phyloP scores from a whole-genome alignment of 2,797 vertebrate species.

The Dryobates pubescens region DNA sequence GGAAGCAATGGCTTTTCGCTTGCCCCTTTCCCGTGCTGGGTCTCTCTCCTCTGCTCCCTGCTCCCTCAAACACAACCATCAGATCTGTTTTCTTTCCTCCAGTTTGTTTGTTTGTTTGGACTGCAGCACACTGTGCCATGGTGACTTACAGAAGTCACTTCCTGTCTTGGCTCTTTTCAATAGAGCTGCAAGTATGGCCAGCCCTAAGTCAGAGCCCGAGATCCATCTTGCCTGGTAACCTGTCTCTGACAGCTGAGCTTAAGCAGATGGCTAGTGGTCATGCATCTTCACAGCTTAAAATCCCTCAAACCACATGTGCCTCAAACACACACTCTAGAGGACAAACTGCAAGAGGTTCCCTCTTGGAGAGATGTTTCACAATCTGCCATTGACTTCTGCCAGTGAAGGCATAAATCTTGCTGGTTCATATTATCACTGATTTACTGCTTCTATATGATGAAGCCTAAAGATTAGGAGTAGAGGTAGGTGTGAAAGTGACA shows the following conservation, averaged over 20 bases:
- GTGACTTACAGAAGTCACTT: background rate
- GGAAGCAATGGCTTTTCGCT: constrained; percentile 76
- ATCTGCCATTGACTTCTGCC: background rate
- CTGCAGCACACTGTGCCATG: background rate
- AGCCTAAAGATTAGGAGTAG: background rate
- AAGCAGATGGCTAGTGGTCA: background rate
- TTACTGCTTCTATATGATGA: background rate
- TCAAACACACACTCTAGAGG: background rate
- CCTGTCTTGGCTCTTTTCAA: background rate
- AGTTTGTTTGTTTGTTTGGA: background rate
- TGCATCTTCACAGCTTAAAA: background rate
- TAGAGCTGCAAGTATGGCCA: background rate
- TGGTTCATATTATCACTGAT: background rate
- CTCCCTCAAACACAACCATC: background rate
- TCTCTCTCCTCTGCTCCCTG: background rate
- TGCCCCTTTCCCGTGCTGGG: background rate
- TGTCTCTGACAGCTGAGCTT: constrained; percentile 3
- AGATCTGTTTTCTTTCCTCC: background rate
- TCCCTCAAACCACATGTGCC: background rate
- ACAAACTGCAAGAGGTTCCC: background rate
- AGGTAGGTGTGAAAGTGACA: background rate
- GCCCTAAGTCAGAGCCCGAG: background rate
- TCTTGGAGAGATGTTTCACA: background rate
- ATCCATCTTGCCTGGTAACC: background rate
- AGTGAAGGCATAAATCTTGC: background rate